Evolutionary conservation across 2,113 vertebrate species (phyloP).

Genomic region (Heloderma charlesbogerti): DNA sequence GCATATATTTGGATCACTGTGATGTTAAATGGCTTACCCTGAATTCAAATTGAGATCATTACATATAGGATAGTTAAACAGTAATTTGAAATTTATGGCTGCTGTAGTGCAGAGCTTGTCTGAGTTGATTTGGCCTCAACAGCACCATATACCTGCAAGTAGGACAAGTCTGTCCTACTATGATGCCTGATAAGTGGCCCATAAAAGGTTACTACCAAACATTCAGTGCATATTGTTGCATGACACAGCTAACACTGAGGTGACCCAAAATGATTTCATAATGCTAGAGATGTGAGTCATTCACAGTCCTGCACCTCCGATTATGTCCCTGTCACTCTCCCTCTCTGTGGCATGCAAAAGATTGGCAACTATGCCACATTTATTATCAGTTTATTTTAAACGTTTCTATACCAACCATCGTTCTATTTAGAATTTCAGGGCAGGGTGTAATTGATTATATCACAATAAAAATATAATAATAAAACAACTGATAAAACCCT

Average conservation of each 20-base stretch:
- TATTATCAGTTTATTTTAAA: neutral
- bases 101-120: no score
- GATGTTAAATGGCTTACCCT: no score
- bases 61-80: neutral
- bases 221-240: neutral
- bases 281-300: neutral
- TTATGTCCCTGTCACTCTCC: neutral
- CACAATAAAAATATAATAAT: neutral
- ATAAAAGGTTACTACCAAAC: neutral
- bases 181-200: neutral
- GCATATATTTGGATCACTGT: no score
- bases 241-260: neutral
- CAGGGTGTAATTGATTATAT: neutral
- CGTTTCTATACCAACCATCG: neutral
- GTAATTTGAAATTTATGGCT: no score
- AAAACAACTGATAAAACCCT: neutral
- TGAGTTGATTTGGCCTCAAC: no score
- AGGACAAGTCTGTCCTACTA: neutral
- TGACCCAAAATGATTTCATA: neutral
- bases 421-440: neutral
- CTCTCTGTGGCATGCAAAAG: neutral
- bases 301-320: neutral
- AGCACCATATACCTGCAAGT: no score
- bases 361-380: neutral
- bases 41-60: no score